Percentiles rank a stretch among this genome's conserved stretches.
Conservation (phyloP, 1,140 invertebrate species). For the Drosophila punjabiensis region DNA sequence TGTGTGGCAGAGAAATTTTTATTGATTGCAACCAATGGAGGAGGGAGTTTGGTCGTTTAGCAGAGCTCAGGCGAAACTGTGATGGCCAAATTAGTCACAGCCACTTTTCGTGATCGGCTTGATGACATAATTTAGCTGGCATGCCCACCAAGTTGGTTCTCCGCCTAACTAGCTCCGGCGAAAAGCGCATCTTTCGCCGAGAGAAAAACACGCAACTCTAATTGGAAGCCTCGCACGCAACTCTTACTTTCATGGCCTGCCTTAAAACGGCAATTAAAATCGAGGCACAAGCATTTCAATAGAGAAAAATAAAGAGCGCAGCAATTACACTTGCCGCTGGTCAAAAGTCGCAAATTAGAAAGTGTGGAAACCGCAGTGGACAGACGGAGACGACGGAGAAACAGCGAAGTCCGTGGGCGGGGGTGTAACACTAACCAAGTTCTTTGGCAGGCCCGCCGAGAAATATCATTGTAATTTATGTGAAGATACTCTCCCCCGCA, state of each 20-base stretch:
- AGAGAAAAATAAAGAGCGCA: slow-evolving; percentile 28
- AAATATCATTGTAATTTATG: slow-evolving; percentile 53
- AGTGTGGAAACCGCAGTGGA: slow-evolving; percentile 54
- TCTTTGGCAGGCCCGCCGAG: slow-evolving; percentile 34
- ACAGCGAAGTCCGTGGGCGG: slow-evolving; percentile 3
- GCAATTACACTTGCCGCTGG: slow-evolving; percentile 50
- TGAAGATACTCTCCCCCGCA: slow-evolving; percentile 14
- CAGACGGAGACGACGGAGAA: slow-evolving; percentile 14
- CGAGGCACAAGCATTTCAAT: slow-evolving; percentile 37
- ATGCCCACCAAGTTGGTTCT: slow-evolving; percentile 6
- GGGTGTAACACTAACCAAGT: slow-evolving; percentile 37
- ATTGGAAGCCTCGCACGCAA: slow-evolving; percentile 49
- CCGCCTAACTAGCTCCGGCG: slow-evolving; percentile 1
- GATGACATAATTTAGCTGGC: slow-evolving; percentile 38
- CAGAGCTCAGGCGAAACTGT: slow-evolving; percentile 11
- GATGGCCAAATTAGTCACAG: slow-evolving; percentile 23
- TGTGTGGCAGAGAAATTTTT: slow-evolving; percentile 48
- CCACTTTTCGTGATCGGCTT: slow-evolving; percentile 12
- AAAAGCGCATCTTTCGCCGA: slow-evolving; percentile 5
- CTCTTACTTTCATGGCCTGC: slow-evolving; percentile 71
- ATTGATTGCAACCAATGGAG: slow-evolving; percentile 29
- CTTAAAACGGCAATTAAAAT: slow-evolving; percentile 62
- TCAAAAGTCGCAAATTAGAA: slow-evolving; percentile 66
- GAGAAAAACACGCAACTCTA: slow-evolving; percentile 54
- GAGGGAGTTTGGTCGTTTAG: not conserved